phyloP scores from a whole-genome alignment of 2,888 invertebrate species.

The Lycophotia porphyrea region DNA sequence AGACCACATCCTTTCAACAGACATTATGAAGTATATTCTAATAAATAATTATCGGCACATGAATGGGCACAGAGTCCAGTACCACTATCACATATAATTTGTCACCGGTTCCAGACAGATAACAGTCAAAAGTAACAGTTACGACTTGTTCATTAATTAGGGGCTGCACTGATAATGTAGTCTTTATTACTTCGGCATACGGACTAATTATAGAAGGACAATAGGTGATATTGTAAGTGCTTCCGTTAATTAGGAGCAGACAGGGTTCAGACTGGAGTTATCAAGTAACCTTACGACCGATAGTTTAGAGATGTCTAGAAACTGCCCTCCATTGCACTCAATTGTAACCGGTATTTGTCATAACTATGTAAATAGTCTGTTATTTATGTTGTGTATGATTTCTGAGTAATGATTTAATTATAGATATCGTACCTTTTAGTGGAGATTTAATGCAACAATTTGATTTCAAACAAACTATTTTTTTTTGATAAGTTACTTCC shows the following conservation, averaged over 20 bases:
- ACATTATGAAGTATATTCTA: background rate
- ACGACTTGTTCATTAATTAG: slow-evolving; percentile 44
- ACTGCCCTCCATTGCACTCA: slow-evolving; percentile 20
- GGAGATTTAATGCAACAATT: background rate
- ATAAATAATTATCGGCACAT: slow-evolving; percentile 22
- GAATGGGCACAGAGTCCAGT: slow-evolving; percentile 67
- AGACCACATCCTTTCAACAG: background rate
- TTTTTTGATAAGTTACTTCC: background rate
- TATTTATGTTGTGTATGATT: slow-evolving; percentile 25
- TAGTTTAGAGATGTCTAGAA: slow-evolving; percentile 41
- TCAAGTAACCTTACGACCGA: slow-evolving; percentile 63
- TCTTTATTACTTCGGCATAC: slow-evolving; percentile 45
- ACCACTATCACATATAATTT: slow-evolving; percentile 68
- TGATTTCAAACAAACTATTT: background rate
- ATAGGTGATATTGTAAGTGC: slow-evolving; percentile 17
- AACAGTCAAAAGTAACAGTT: slow-evolving; percentile 55
- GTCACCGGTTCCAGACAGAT: slow-evolving; percentile 68
- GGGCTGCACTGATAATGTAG: slow-evolving; percentile 36
- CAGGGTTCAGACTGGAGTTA: slow-evolving; percentile 65
- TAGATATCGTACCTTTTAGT: background rate
- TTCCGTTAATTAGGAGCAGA: slow-evolving; percentile 57
- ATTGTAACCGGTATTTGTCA: slow-evolving; percentile 33
- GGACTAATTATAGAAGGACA: slow-evolving; percentile 31
- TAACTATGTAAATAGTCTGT: background rate
- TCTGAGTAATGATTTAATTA: slow-evolving; percentile 24